Base-by-base conservation (phyloP, 2,113 vertebrate species). In the Rhagologus leucostigma region DNA sequence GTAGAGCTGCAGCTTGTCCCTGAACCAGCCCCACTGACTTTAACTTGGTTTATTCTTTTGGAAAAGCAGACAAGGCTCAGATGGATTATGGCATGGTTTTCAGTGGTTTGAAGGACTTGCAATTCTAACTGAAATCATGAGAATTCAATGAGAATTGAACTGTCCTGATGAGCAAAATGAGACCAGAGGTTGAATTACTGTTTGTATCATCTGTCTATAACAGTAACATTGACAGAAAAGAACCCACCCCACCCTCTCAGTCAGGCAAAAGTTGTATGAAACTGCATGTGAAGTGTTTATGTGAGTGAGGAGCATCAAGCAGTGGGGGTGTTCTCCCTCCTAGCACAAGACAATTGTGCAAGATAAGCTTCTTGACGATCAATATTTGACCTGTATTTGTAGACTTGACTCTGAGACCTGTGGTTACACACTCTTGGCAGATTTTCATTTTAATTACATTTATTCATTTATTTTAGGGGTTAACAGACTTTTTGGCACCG, bases 381-480 rank as follows among this genome's bases (percentile, higher is more conserved):
- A 83, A 74, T 94, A 94, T 83, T 87, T 89, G 63, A 90, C 84
- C 63, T 76, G n/a, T 67, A 70, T 90, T 70, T 90, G 59, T 69
- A 87, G 67, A 82, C 88, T 82, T 80, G 26, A 86, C 63, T 69
- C 62, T 42, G 53, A 94, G 63, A 80, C 27, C 49, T 84, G 55
- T 62, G 82, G 92, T 77, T 87, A 92, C 44, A 79, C 9, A 8
- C 22, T 65, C 47, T 90, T 95, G 70, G 87, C 88, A 94, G 39
- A 59, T 83, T 93, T 96, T 93, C 33, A 91, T 94, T 96, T 95
- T 91, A 95, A 97, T 96, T 95, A 26, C 11, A 77, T 63, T 88
- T 86, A 95, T 93, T 96, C 96, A 94, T 94, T 96, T 97, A 84
- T 95, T 94, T 95, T 57, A 62, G 52, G 53, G 50, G 64, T 85